Percentiles rank a stretch among this genome's conserved stretches.
phyloP scores from a whole-genome alignment of 2,113 vertebrate species.

The Catharus fuscescens region DNA sequence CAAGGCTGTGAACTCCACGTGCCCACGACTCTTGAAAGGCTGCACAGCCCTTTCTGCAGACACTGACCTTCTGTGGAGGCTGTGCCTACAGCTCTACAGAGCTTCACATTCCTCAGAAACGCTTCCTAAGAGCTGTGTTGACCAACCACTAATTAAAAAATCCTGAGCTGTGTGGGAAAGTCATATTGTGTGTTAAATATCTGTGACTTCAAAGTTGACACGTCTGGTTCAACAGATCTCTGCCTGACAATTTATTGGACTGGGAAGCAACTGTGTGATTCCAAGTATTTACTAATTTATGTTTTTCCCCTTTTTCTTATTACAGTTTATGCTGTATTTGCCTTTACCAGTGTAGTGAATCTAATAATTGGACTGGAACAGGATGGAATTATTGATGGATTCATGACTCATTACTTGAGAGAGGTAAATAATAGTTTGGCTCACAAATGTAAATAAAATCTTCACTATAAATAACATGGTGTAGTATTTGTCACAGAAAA shows the following conservation, averaged over 20 bases:
- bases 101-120: not conserved
- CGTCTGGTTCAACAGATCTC: not conserved
- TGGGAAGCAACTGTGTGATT: not conserved
- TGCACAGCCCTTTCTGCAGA: not conserved
- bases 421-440: constrained; percentile 75
- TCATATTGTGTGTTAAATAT: not conserved
- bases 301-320: not conserved
- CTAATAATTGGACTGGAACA: constrained; percentile 93
- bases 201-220: not conserved
- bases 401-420: constrained; percentile 92
- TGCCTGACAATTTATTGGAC: not conserved
- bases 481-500: not conserved
- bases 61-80: not conserved
- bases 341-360: constrained; percentile 91
- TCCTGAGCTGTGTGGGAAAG: not conserved
- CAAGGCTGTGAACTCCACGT: not conserved
- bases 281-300: not conserved
- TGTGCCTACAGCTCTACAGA: not conserved
- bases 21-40: not conserved
- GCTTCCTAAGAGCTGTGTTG: not conserved
- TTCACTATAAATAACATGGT: not conserved
- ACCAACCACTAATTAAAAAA: not conserved
- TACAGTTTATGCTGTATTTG: constrained; percentile 87
- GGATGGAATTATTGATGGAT: constrained; percentile 94
- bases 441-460: constrained; percentile 7